Conservation (phyloP, 2,113 vertebrate species). For the Notothenia rossii region DNA sequence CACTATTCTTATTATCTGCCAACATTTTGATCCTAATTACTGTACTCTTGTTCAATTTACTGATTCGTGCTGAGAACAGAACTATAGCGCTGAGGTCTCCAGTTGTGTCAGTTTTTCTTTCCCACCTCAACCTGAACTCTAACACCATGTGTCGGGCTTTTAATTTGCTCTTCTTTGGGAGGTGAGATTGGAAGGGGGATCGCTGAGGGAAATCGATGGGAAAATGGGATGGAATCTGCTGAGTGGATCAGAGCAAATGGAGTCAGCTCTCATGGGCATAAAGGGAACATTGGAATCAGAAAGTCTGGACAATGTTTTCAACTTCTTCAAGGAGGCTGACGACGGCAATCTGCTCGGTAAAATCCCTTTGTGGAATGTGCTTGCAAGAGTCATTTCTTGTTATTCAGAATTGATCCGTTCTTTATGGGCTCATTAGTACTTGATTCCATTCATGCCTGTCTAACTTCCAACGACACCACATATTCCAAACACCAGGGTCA, state of each 20-base stretch:
- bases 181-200: conserved; percentile 68
- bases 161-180: conserved; percentile 75
- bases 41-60: conserved; percentile 48
- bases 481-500: conserved; percentile 53
- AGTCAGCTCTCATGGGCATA: conserved; percentile 73
- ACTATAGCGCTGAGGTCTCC: conserved; percentile 20
- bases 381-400: conserved; percentile 71
- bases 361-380: conserved; percentile 59
- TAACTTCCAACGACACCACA: conserved; percentile 31
- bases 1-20: conserved; percentile 27
- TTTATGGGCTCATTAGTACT: conserved; percentile 51
- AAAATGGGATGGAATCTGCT: conserved; percentile 80
- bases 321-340: conserved; percentile 67
- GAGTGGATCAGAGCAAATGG: conserved; percentile 74
- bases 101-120: conserved; percentile 37
- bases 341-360: conserved; percentile 63
- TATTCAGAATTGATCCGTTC: conserved; percentile 67
- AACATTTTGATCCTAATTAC: conserved; percentile 52
- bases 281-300: conserved; percentile 72
- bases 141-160: conserved; percentile 57
- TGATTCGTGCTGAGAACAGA: conserved; percentile 50
- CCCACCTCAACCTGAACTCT: conserved; percentile 48
- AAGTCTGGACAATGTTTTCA: conserved; percentile 79
- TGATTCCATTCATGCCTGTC: conserved; percentile 34
- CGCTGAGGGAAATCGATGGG: conserved; percentile 75